phyloP scores from a whole-genome alignment of 2,888 invertebrate species.

The Apamea crenata region DNA sequence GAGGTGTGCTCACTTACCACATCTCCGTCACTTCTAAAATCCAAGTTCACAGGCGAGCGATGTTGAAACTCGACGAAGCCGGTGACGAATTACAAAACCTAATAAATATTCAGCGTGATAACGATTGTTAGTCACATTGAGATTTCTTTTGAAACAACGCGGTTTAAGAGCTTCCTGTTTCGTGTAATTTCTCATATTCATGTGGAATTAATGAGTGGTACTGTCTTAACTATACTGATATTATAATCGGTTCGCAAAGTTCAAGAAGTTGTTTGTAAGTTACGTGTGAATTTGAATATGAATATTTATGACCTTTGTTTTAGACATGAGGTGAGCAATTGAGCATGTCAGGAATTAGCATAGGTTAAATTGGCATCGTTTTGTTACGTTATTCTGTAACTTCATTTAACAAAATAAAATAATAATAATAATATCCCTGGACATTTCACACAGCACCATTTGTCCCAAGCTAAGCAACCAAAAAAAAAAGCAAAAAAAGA shows the following conservation, averaged over 20 bases:
- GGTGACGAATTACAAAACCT: slow-evolving; percentile 74
- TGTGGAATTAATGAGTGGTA: slow-evolving; percentile 27
- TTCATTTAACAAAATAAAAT: slow-evolving; percentile 1
- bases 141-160: slow-evolving; percentile 62
- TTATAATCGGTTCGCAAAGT: slow-evolving; percentile 43
- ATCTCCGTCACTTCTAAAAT: slow-evolving; percentile 26
- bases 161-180: slow-evolving; percentile 10
- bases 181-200: slow-evolving; percentile 16
- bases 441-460: no score
- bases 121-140: slow-evolving; percentile 64
- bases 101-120: slow-evolving; percentile 70
- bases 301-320: slow-evolving; percentile 51
- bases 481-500: no score
- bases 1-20: slow-evolving; percentile 19
- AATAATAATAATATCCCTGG: no score
- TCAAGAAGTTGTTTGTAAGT: slow-evolving; percentile 49
- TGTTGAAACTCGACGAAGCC: slow-evolving; percentile 74
- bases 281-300: slow-evolving; percentile 45
- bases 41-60: slow-evolving; percentile 59
- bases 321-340: slow-evolving; percentile 51
- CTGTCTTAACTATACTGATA: slow-evolving; percentile 22
- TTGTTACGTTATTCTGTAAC: not conserved
- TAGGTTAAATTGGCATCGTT: slow-evolving; percentile 29
- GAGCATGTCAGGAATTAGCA: slow-evolving; percentile 37
- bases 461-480: no score